phyloP scores from a whole-genome alignment of 2,797 vertebrate genomes.

The Phoebastria nigripes region DNA sequence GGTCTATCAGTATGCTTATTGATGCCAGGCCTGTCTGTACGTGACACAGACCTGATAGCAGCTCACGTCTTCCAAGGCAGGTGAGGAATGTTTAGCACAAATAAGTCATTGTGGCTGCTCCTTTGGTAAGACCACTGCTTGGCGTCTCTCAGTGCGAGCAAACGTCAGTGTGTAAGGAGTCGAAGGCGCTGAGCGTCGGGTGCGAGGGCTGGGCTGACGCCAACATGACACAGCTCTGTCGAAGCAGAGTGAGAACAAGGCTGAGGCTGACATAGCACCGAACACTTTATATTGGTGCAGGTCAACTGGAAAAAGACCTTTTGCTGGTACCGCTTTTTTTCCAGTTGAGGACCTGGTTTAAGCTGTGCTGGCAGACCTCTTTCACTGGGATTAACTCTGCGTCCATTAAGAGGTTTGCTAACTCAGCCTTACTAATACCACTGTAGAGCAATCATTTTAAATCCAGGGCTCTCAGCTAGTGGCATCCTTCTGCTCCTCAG shows the following conservation, averaged over 20 bases:
- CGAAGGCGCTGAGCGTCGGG: accelerated
- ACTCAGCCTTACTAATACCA: not conserved
- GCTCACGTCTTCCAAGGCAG: not conserved
- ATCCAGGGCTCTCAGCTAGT: not conserved
- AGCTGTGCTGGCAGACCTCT: not conserved
- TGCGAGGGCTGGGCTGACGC: accelerated
- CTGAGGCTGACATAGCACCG: not conserved
- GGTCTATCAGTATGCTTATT: not conserved
- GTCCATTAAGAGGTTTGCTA: not conserved
- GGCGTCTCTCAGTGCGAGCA: not conserved
- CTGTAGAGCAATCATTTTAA: not conserved
- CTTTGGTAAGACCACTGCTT: not conserved
- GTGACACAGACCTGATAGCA: not conserved
- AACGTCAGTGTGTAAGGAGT: not conserved
- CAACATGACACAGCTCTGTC: accelerated
- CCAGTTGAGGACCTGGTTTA: not conserved
- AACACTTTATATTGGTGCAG: accelerated
- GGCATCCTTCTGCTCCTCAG: not conserved
- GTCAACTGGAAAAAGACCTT: slow-evolving; percentile 22
- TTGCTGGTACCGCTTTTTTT: not conserved
- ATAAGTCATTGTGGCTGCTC: not conserved
- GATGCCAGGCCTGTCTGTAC: not conserved
- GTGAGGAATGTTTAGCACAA: not conserved
- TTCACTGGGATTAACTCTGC: not conserved
- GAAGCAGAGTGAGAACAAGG: not conserved